Base-by-base conservation (phyloP, 2,888 invertebrate species). In the Hydroisotoma schaefferi region DNA sequence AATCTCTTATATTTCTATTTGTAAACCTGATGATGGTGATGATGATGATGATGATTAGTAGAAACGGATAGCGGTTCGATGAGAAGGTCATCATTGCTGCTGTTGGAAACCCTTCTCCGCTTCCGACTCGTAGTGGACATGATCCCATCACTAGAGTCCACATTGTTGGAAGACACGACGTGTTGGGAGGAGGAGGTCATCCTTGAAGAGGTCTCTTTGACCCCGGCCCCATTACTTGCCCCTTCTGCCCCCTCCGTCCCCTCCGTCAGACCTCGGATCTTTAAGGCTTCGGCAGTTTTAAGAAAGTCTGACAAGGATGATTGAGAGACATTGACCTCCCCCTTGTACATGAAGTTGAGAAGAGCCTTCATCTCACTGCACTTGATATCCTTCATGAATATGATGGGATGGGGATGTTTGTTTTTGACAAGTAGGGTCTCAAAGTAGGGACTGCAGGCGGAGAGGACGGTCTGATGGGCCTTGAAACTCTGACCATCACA, bases 391-490 rank as follows among this genome's bases (percentile, higher is more conserved):
- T 90, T 90, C 76, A 92, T 84, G 80, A 90, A 90, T 80, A 92
- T 90, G 77, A 61, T 91, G 64, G 90, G 91, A 81, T 91, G 91
- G 75, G 90, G 90, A 81, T 91, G 70, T 73, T 83, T 83, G 78
- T 90, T 91, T 80, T 89, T 88, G 76, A 90, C 83, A 80, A 91
- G 90, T 81, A 92, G 87, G 78, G 83, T 89, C 82, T 93, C 91
- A 80, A 93, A 93, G 81, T 92, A 93, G 70, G 92, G 91, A 81
- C 92, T 92, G 81, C 92, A 93, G 74, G 92, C 93, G 67, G 92
- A 92, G 74, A 93, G 82, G 79, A 93, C 64, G 73, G 90, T 90
- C 81, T 92, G 91, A 81, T 93, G 93, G 76, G 93, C 93, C 84
- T 87, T 80, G 72, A 84, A 82, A 59, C 73, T 74, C 79, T 90